These are phyloP conservation scores for Anarhynchus alexandrinus DNA, from an alignment of 2,113 vertebrate species.

Conservation along the genomic window DNA sequence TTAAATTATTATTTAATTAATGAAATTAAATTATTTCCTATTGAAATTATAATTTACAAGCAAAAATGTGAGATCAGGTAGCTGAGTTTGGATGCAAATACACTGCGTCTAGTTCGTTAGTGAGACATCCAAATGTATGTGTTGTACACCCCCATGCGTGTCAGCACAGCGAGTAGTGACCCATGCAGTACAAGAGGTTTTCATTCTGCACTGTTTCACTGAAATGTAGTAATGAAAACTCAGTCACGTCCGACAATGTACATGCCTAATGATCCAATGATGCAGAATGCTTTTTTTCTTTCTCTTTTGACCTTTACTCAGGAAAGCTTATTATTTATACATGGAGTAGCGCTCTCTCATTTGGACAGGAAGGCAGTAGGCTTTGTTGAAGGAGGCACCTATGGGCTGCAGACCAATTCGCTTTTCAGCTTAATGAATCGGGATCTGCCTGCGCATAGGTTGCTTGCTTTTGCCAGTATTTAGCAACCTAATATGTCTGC, in stretches of 20 bases:
- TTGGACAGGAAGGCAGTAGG: neutral
- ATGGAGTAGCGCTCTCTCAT: neutral
- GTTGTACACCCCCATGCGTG: neutral
- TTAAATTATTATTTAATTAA: no score
- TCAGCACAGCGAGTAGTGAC: neutral
- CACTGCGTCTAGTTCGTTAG: neutral
- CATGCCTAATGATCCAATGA: neutral
- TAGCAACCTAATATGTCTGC: neutral
- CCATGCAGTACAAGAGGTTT: neutral
- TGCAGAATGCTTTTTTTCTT: neutral
- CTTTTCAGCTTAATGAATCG: neutral
- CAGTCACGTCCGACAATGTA: neutral
- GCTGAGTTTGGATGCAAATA: neutral
- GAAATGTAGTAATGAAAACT: neutral
- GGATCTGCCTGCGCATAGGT: neutral
- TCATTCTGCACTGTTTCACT: neutral
- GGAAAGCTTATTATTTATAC: neutral
- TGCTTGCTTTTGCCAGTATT: slow-evolving; percentile 6
- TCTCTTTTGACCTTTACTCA: neutral
- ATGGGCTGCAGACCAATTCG: neutral
- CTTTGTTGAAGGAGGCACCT: neutral
- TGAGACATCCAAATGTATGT: neutral
- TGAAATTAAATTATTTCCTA: no score
- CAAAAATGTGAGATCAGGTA: neutral
- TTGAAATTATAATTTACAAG: neutral